A percentile compares a stretch with the other conserved stretches of the same genome.
Evolutionary conservation across 1,140 invertebrate species (phyloP).

Genomic region (Grapholita molesta): DNA sequence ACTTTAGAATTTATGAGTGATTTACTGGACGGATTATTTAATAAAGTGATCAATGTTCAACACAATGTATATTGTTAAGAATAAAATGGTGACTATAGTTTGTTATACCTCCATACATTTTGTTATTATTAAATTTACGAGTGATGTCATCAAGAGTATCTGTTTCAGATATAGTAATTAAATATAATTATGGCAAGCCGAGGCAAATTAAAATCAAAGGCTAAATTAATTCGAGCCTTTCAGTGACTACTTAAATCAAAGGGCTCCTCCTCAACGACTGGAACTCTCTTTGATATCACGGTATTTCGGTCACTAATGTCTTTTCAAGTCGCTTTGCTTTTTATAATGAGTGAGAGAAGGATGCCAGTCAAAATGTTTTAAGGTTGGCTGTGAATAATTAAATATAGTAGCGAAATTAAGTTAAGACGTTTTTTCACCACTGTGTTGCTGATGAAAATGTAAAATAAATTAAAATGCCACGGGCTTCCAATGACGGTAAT

Average conservation of each 20-base stretch:
- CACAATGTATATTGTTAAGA: too few species aligned
- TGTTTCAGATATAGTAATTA: neutral
- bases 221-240: neutral
- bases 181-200: neutral
- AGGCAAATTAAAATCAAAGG: neutral
- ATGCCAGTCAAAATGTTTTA: neutral
- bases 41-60: too few species aligned
- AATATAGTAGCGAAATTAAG: neutral
- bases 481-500: too few species aligned
- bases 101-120: too few species aligned
- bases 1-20: too few species aligned
- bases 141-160: too few species aligned
- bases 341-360: neutral
- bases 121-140: too few species aligned
- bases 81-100: too few species aligned
- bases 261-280: neutral
- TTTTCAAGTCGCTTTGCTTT: neutral
- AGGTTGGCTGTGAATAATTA: neutral
- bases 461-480: too few species aligned
- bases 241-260: neutral
- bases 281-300: neutral
- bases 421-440: too few species aligned
- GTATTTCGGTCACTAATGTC: neutral
- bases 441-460: too few species aligned
- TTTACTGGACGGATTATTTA: too few species aligned